Evolutionary conservation across 2,888 invertebrate genomes (phyloP).

Genomic region (Drosophila atripex): DNA sequence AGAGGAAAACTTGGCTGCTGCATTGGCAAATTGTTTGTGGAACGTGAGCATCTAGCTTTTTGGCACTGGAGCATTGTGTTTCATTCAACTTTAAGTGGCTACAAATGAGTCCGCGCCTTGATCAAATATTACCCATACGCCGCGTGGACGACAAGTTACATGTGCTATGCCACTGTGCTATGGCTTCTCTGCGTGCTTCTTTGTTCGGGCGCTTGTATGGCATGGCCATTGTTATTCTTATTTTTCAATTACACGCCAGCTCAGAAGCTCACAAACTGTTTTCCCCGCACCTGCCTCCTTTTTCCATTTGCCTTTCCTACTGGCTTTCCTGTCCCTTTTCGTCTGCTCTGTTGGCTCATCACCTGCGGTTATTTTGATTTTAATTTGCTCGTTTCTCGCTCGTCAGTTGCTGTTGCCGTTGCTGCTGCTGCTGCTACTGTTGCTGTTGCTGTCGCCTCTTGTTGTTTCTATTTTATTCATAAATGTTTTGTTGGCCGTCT

Average conservation of each 20-base stretch:
- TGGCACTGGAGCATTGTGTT: slow-evolving; percentile 8
- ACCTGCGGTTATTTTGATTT: slow-evolving; percentile 66
- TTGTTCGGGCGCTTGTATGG: slow-evolving; percentile 11
- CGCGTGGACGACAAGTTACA: slow-evolving; percentile 17
- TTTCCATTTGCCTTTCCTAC: slow-evolving; percentile 7
- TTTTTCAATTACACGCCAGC: slow-evolving; percentile 64
- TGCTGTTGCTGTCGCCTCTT: slow-evolving; percentile 24
- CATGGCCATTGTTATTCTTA: slow-evolving; percentile 46
- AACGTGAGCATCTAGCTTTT: slow-evolving; percentile 51
- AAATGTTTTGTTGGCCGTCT: slow-evolving; percentile 58
- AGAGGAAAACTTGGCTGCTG: slow-evolving; percentile 29
- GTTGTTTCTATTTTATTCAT: slow-evolving; percentile 67
- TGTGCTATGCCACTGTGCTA: slow-evolving; percentile 11
- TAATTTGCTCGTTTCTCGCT: slow-evolving; percentile 61
- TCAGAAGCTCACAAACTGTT: slow-evolving; percentile 39
- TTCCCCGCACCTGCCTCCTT: not conserved
- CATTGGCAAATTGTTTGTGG: slow-evolving; percentile 65
- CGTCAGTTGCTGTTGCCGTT: slow-evolving; percentile 40
- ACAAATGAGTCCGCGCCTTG: slow-evolving; percentile 25
- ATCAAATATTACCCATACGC: slow-evolving; percentile 37
- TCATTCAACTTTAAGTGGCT: slow-evolving; percentile 46
- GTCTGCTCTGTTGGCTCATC: slow-evolving; percentile 28
- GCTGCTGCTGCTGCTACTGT: slow-evolving; percentile 28
- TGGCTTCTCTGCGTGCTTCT: not conserved
- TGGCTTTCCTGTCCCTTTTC: not conserved